A percentile compares a stretch with the other conserved stretches of the same genome.
Evolutionary conservation across 2,888 invertebrate species (phyloP).

Genomic region (Drosophila flavopinicola): DNA sequence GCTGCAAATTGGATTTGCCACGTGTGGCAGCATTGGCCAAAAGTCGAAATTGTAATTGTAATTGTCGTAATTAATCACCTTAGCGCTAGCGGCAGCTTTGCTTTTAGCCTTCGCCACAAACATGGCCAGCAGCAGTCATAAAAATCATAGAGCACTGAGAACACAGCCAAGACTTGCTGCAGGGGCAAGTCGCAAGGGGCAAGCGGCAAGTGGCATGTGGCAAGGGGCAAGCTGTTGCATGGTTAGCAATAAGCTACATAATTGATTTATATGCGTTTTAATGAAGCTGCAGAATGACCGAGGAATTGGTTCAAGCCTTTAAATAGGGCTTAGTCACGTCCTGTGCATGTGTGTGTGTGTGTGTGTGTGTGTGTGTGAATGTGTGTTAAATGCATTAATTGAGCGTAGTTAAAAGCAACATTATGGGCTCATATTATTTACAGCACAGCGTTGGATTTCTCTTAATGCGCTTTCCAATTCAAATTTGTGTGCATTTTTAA

Average conservation of each 20-base stretch:
- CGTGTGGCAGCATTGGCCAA: conserved; percentile 10
- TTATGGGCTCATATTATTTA: conserved; percentile 16
- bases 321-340: not conserved
- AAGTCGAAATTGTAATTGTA: conserved; percentile 22
- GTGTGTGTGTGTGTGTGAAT: conserved; percentile 6
- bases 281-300: conserved; percentile 45
- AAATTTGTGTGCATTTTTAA: not conserved
- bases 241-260: conserved; percentile 46
- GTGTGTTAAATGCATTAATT: conserved; percentile 54
- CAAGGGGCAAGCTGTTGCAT: conserved; percentile 20
- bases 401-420: conserved; percentile 56
- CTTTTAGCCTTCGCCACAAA: not conserved
- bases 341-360: not conserved
- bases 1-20: not conserved
- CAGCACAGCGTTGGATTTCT: not conserved
- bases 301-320: not conserved
- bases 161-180: too few relatives aligned
- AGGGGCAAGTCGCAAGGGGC: not conserved
- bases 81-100: conserved; percentile 20
- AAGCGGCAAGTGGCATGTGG: not conserved
- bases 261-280: conserved; percentile 70
- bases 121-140: conserved; percentile 19
- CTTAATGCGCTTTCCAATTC: not conserved
- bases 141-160: conserved; percentile 37
- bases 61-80: conserved; percentile 59